Conservation (phyloP, 1,140 invertebrate species). For the Tetragonula clypearis region DNA sequence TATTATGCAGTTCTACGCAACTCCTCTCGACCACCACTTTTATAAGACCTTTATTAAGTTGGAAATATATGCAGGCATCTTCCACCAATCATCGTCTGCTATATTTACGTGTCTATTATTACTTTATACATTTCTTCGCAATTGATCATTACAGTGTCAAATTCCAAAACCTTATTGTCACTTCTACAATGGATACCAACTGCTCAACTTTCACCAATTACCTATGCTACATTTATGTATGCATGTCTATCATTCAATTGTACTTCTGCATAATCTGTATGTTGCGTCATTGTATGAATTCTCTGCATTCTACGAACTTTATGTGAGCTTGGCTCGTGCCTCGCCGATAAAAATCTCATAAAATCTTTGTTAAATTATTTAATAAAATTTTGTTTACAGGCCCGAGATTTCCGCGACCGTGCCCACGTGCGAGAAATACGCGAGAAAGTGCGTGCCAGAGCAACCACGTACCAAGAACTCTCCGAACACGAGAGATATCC, state of each 20-base stretch:
- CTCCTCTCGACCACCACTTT: neutral
- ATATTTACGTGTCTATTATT: neutral
- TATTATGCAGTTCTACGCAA: neutral
- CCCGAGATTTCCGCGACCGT: conserved; percentile 70
- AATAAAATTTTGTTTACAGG: conserved; percentile 45
- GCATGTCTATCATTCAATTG: neutral
- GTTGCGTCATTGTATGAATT: no score
- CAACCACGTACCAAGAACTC: conserved; percentile 81
- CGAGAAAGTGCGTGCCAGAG: conserved; percentile 70
- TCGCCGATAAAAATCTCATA: neutral
- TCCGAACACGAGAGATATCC: conserved; percentile 83
- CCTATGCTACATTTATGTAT: neutral
- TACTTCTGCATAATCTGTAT: neutral
- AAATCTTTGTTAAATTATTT: neutral
- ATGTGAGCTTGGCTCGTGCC: no score
- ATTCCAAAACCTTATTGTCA: neutral
- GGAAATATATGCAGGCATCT: neutral
- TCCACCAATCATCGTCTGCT: neutral
- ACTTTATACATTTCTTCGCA: neutral
- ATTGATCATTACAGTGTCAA: neutral
- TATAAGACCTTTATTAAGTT: neutral
- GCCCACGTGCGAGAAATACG: conserved; percentile 66
- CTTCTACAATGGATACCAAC: neutral
- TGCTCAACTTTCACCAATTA: neutral
- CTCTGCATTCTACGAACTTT: no score